Evolutionary conservation across 2,888 invertebrate species (phyloP), one percentile per base, ranked within the genome.

Genomic region (Epiblema foenella): DNA sequence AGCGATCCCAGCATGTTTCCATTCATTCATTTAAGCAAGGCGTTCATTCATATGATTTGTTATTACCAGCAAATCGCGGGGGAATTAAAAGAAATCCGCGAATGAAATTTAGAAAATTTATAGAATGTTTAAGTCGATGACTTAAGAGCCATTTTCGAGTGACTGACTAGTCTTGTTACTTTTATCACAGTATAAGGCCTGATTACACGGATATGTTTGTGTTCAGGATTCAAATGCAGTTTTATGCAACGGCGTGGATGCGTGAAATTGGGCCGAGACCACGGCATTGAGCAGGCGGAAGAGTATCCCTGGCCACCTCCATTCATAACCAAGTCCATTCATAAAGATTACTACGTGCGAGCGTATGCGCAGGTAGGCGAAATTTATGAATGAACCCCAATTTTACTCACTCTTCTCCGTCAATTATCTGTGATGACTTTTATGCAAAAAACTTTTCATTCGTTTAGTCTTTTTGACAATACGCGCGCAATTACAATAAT

Each of bases 161-260:
- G 20, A 7, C 52, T 39, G 15, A 15, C 20, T 18, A 18, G 2
- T 52, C 37, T 33, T 64, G 52, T 54, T 37, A 37, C 52, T 39
- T 64, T 64, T 62, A 49, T 52, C 17, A 15, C 1, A 15, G 18
- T 64, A 52, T 79, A 80, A 81, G 79, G 75, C 67, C 75, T 80
- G 73, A 80, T 82, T 82, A 84, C 82, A 82, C 79, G 81, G 79
- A 78, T 75, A 75, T 83, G 82, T 85, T 87, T 87, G 83, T 85
- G 82, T 87, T 83, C 78, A 81, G 84, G 83, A 82, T 87, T 84
- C 79, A 82, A 85, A 85, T 84, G 85, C 79, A 81, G 87, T 89
- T 91, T 90, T 91, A 91, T 92, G 91, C 92, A 93, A 93, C 85
- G 85, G 87, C 83, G 88, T 84, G 74, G 85, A 81, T 81, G 86